phyloP scores from a whole-genome alignment of 2,888 invertebrate species.

The Leucoma salicis region DNA sequence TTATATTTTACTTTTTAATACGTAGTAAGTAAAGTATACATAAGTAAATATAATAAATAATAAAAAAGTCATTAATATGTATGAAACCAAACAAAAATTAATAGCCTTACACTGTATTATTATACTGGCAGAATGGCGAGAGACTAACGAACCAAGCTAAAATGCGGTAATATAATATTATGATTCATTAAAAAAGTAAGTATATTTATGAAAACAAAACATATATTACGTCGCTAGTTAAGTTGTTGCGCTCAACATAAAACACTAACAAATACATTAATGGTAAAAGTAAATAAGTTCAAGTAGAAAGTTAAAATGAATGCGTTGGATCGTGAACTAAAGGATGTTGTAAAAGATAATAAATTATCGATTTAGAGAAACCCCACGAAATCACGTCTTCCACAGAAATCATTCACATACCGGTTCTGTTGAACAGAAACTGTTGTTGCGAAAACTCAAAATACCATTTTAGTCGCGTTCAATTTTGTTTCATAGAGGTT shows the following conservation, averaged over 20 bases:
- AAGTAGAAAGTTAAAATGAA: not conserved
- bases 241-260: not conserved
- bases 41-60: not conserved
- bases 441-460: slow-evolving; percentile 34
- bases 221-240: not conserved
- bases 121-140: slow-evolving; percentile 9
- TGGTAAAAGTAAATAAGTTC: not conserved
- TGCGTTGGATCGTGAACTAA: not conserved
- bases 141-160: slow-evolving; percentile 9
- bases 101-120: too few species aligned
- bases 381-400: slow-evolving; percentile 35
- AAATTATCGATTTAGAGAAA: slow-evolving; percentile 35
- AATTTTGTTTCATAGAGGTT: too few species aligned
- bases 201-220: not conserved
- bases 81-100: slow-evolving; percentile 6
- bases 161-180: slow-evolving; percentile 8
- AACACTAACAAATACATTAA: not conserved
- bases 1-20: too few species aligned
- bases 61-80: slow-evolving; percentile 1
- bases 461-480: too few species aligned
- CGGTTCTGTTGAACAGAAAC: slow-evolving; percentile 36
- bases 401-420: slow-evolving; percentile 26
- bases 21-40: too few species aligned
- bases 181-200: slow-evolving; percentile 2
- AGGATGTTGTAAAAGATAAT: slow-evolving; percentile 7